Conservation (phyloP, 2,888 invertebrate genomes). For the Acanthoscelides obtectus region DNA sequence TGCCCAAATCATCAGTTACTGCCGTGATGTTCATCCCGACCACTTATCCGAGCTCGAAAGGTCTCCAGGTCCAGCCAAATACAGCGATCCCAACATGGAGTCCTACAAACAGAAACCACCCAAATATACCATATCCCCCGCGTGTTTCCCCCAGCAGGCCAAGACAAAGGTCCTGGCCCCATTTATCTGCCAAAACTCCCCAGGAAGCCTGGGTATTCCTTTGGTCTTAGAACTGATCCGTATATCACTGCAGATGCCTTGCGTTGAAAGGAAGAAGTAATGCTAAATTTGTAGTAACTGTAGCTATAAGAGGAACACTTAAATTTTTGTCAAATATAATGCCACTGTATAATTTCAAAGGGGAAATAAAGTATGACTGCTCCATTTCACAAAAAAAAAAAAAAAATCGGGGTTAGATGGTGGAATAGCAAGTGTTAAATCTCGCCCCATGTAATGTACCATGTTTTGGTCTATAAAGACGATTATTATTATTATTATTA, state of each 20-base stretch:
- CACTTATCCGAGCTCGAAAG: slow-evolving; percentile 5
- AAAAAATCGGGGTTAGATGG: too few species aligned
- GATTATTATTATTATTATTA: too few species aligned
- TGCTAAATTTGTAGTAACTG: not conserved
- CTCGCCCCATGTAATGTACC: too few species aligned
- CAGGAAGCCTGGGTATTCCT: slow-evolving; percentile 49
- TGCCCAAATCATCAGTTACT: too few species aligned
- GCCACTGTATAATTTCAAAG: not conserved
- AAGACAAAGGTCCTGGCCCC: slow-evolving; percentile 27
- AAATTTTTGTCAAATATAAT: not conserved
- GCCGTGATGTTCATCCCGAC: too few species aligned
- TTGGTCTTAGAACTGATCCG: slow-evolving; percentile 56
- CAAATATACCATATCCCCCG: slow-evolving; percentile 37
- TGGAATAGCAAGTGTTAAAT: too few species aligned
- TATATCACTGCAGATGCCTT: slow-evolving; percentile 52
- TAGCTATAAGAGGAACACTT: not conserved
- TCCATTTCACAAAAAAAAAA: too few species aligned
- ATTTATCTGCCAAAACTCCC: slow-evolving; percentile 37
- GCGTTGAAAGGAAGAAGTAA: slow-evolving; percentile 14
- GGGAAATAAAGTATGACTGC: not conserved
- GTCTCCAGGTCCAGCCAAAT: slow-evolving; percentile 49
- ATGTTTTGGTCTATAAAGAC: too few species aligned
- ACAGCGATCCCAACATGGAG: slow-evolving; percentile 33
- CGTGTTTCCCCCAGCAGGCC: slow-evolving; percentile 21
- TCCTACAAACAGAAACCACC: slow-evolving; percentile 37